A percentile compares a stretch with the other conserved stretches of the same genome.
These are phyloP conservation scores for Microtus oregoni DNA, from an alignment of 2,113 vertebrate species.

Conservation along the genomic window DNA sequence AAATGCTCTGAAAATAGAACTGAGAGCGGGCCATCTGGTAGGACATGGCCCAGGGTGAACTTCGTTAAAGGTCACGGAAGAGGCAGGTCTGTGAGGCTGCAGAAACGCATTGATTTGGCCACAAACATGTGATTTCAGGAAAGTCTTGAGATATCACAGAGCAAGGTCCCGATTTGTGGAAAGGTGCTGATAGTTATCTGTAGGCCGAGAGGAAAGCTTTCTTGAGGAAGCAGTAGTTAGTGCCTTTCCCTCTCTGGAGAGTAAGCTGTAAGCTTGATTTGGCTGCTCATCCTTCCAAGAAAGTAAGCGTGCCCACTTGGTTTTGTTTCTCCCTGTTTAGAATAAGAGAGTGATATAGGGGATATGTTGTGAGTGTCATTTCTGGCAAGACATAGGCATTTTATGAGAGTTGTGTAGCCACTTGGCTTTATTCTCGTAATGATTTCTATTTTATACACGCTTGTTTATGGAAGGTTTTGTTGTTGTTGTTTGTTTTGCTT, in stretches of 20 bases:
- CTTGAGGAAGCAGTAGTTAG: not conserved
- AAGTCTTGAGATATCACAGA: not conserved
- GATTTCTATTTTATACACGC: slow-evolving; percentile 69
- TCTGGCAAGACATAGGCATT: slow-evolving; percentile 31
- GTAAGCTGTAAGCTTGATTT: slow-evolving; percentile 23
- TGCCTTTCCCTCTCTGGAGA: not conserved
- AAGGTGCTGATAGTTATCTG: not conserved
- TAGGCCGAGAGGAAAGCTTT: not conserved
- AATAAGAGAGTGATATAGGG: not conserved
- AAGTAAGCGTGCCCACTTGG: not conserved
- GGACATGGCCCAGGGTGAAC: not conserved
- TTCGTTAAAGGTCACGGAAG: not conserved
- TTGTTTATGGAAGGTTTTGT: slow-evolving; percentile 49
- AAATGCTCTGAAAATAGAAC: slow-evolving; percentile 44
- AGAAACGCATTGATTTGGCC: not conserved
- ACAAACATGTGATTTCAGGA: not conserved
- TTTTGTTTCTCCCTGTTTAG: slow-evolving; percentile 44
- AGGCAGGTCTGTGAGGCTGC: not conserved
- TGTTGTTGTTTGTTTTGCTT: slow-evolving; percentile 74
- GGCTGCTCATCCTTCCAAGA: not conserved
- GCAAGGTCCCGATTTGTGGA: not conserved
- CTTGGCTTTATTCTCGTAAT: slow-evolving; percentile 64
- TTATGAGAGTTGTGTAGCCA: slow-evolving; percentile 54
- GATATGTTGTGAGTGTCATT: slow-evolving; percentile 34
- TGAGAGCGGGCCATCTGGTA: not conserved